Base-by-base conservation (phyloP, 2,888 invertebrate species). In the Yponomeuta cagnagella region DNA sequence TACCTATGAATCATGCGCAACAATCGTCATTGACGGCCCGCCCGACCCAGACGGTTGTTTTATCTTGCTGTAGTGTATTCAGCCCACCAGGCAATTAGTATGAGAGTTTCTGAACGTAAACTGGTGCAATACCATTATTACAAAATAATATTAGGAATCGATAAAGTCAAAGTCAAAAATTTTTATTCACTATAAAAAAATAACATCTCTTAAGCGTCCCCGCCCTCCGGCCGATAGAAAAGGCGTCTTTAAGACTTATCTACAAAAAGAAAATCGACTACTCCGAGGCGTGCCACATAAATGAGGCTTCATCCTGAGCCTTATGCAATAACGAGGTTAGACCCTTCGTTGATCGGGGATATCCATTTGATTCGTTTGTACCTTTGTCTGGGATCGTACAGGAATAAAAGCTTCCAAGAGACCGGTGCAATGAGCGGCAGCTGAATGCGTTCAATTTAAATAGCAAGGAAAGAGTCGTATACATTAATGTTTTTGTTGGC, bases 41-140 rank as follows among this genome's bases (percentile, higher is more conserved):
- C 75, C 77, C 77, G 76, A 74, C 74, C 74, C 75, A 78, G 76
- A 75, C 77, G 74, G 75, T 79, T 78, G 78, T 77, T 80, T 79
- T 77, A 77, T 82, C 79, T 80, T 80, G 82, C 85, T 87, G 85
- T 85, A 82, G 78, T 75, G 78, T 77, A 82, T 84, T 81, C 81
- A 80, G 72, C 75, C 78, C 77, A 81, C 76, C 74, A 77, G 75
- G 81, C 83, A 86, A 87, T 87, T 86, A 87, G 80, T 81, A 81
- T 74, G 75, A 79, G 79, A 77, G 79, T 80, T 80, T 80, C 77
- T 75, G 78, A 82, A 81, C 79, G 81, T 81, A 83, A 85, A 81
- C 77, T 74, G 75, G 74, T 74, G 76, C 78, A 76, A 81, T 80
- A 82, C 77, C 77, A 79, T 82, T 82, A 84, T 82, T 81, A 85